A percentile compares a stretch with the other conserved stretches of the same genome.
These are phyloP conservation scores for Dioctria rufipes DNA, from an alignment of 2,888 invertebrate genomes.

Conservation along the genomic window DNA sequence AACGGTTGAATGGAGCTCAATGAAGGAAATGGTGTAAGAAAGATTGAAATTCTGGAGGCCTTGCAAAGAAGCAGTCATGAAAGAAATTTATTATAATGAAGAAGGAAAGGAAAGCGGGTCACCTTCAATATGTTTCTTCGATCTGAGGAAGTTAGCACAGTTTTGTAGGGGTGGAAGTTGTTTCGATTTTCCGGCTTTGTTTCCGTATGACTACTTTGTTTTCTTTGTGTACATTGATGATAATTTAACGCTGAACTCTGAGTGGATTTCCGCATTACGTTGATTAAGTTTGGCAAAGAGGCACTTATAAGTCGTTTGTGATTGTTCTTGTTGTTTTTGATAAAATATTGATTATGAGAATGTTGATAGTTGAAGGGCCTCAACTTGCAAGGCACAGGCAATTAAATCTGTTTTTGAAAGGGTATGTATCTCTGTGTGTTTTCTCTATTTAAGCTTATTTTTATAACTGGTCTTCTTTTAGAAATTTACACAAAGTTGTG, in stretches of 20 bases:
- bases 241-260: slow-evolving; percentile 30
- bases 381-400: no score
- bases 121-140: slow-evolving; percentile 49
- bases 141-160: slow-evolving; percentile 25
- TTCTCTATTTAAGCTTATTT: no score
- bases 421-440: no score
- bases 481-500: no score
- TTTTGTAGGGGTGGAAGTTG: slow-evolving; percentile 23
- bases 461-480: no score
- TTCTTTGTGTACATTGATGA: slow-evolving; percentile 37
- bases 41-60: slow-evolving; percentile 62
- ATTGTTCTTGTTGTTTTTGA: no score
- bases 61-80: slow-evolving; percentile 58
- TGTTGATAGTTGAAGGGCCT: no score
- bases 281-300: slow-evolving; percentile 1
- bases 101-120: slow-evolving; percentile 51
- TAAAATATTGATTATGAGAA: no score
- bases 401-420: no score
- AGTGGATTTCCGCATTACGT: neutral
- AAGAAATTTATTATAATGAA: slow-evolving; percentile 60
- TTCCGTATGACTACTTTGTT: slow-evolving; percentile 38
- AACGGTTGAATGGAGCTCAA: slow-evolving; percentile 63
- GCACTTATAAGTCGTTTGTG: neutral
- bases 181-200: slow-evolving; percentile 34
- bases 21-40: slow-evolving; percentile 64